phyloP scores from a whole-genome alignment of 2,113 vertebrate genomes.

The Anguilla rostrata region DNA sequence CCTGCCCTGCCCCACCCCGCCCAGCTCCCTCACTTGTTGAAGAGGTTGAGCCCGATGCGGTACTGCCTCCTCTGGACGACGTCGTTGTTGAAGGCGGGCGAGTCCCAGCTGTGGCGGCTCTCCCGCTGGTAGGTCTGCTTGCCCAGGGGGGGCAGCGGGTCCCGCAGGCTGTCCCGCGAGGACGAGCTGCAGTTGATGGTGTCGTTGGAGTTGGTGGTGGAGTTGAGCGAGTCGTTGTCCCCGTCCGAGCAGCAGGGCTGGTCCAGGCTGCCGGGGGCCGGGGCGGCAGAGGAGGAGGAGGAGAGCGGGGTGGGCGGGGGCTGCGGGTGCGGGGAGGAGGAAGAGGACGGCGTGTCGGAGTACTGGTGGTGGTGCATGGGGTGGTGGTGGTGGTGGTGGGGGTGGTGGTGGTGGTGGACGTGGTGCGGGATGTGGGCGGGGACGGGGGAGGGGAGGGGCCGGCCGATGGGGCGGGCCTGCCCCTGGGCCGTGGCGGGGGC shows the following conservation, averaged over 20 bases:
- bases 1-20: neutral
- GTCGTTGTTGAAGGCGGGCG: slow-evolving; percentile 87
- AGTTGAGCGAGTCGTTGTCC: slow-evolving; percentile 88
- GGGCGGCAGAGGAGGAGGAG: slow-evolving; percentile 64
- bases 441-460: slow-evolving; percentile 61
- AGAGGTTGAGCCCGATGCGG: slow-evolving; percentile 89
- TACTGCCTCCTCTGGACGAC: slow-evolving; percentile 87
- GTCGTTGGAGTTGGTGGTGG: slow-evolving; percentile 90
- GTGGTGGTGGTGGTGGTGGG: slow-evolving; percentile 68
- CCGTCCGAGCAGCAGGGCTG: slow-evolving; percentile 78
- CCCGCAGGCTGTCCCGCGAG: slow-evolving; percentile 83
- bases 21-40: slow-evolving; percentile 79
- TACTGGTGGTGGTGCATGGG: slow-evolving; percentile 67
- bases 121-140: slow-evolving; percentile 89
- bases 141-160: slow-evolving; percentile 70
- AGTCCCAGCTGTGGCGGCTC: slow-evolving; percentile 88
- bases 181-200: slow-evolving; percentile 93
- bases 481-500: slow-evolving; percentile 65
- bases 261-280: slow-evolving; percentile 57
- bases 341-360: slow-evolving; percentile 69
- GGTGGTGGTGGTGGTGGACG: slow-evolving; percentile 59
- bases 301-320: slow-evolving; percentile 66
- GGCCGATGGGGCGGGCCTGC: slow-evolving; percentile 58
- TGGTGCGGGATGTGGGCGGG: slow-evolving; percentile 58
- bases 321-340: slow-evolving; percentile 66